Evolutionary conservation across 2,113 vertebrate genomes (phyloP).

Genomic region (Lethenteron camtschaticum): DNA sequence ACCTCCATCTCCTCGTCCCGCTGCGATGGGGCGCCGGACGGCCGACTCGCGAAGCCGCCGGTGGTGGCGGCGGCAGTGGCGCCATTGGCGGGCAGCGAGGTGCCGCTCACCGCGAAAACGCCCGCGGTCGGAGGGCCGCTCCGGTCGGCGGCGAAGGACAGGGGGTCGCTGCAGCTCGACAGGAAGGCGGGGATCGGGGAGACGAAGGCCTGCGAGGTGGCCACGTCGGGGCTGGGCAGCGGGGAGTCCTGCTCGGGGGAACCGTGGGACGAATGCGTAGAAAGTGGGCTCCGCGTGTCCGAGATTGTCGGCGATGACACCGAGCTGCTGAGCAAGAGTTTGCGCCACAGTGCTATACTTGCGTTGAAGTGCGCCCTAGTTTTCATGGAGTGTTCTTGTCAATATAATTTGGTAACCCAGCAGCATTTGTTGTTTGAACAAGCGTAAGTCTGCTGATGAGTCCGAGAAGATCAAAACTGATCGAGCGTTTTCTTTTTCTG

Average conservation of each 20-base stretch:
- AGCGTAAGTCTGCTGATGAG: too few relatives aligned
- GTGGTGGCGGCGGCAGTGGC: background rate
- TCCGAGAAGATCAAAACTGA: too few relatives aligned
- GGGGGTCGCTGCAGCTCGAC: background rate
- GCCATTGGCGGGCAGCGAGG: background rate
- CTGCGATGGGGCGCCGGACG: too few relatives aligned
- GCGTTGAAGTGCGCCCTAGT: too few relatives aligned
- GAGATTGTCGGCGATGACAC: constrained; percentile 38
- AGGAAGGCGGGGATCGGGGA: too few relatives aligned
- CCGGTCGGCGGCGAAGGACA: background rate
- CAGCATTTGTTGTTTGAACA: too few relatives aligned
- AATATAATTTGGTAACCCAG: too few relatives aligned
- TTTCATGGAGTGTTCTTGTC: too few relatives aligned
- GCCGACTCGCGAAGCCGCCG: too few relatives aligned
- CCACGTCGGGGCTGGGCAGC: constrained; percentile 17
- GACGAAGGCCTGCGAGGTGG: background rate
- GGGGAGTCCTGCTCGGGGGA: constrained; percentile 26
- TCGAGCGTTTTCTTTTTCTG: too few relatives aligned
- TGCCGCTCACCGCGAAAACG: background rate
- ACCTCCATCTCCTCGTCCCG: too few relatives aligned
- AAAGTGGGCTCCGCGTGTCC: constrained; percentile 26
- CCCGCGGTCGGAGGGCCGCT: background rate
- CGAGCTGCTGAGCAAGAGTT: constrained; percentile 27
- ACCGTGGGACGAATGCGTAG: constrained; percentile 47
- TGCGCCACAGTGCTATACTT: too few relatives aligned